Percentiles rank a stretch among this genome's conserved stretches.
Conservation (phyloP, 2,797 vertebrate species). For the Karalla daura region DNA sequence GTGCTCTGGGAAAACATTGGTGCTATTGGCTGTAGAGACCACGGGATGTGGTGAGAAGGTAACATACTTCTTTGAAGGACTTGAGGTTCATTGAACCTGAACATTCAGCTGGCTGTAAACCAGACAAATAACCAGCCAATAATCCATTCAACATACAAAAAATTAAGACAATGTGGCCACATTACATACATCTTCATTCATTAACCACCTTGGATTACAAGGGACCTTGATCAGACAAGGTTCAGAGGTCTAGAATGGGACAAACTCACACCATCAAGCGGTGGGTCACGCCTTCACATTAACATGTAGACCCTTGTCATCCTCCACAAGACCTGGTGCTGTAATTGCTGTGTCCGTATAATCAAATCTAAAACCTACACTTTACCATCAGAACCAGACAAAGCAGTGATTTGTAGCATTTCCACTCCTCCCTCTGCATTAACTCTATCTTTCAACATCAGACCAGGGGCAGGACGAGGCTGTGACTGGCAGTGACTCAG, state of each 20-base stretch:
- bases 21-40: background rate
- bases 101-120: background rate
- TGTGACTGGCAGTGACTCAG: slow-evolving; percentile 57
- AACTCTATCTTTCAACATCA: slow-evolving; percentile 53
- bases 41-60: background rate
- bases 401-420: slow-evolving; percentile 59
- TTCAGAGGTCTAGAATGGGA: background rate
- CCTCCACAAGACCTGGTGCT: slow-evolving; percentile 4
- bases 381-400: slow-evolving; percentile 64
- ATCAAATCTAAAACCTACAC: slow-evolving; percentile 54
- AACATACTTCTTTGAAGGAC: background rate
- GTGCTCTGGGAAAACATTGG: background rate
- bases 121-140: background rate
- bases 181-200: background rate
- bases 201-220: background rate
- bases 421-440: slow-evolving; percentile 51
- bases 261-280: background rate
- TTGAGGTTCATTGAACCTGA: background rate
- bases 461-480: slow-evolving; percentile 23
- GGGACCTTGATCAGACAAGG: background rate
- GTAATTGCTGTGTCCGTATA: slow-evolving; percentile 55
- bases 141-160: background rate
- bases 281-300: background rate
- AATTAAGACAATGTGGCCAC: background rate
- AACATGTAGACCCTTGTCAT: background rate